Evolutionary conservation across 2,113 vertebrate species (phyloP).

Genomic region (Xiphias gladius): DNA sequence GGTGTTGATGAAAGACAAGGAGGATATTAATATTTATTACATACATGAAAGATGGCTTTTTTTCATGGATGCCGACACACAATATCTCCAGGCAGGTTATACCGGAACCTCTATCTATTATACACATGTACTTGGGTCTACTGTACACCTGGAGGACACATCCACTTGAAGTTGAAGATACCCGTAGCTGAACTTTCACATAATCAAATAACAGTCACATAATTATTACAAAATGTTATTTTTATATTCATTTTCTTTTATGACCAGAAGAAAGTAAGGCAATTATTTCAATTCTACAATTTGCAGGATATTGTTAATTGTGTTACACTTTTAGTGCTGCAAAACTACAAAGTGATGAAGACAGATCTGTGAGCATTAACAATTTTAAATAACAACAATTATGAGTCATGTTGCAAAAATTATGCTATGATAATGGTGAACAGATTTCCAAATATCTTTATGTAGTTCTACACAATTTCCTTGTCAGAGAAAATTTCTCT

Average conservation of each 20-base stretch:
- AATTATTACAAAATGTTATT: background rate
- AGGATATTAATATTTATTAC: constrained; percentile 57
- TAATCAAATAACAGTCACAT: background rate
- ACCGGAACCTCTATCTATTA: background rate
- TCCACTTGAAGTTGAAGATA: background rate
- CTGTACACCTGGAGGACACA: background rate
- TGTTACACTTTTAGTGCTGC: background rate
- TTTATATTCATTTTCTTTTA: background rate
- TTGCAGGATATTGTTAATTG: background rate
- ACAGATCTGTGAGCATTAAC: constrained; percentile 15
- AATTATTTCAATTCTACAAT: background rate
- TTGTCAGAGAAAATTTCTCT: constrained; percentile 68
- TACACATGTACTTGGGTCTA: background rate
- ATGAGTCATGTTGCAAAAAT: constrained; percentile 34
- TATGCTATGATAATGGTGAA: constrained; percentile 65
- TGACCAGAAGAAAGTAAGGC: background rate
- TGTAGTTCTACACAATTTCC: constrained; percentile 72
- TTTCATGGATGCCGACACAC: constrained; percentile 8
- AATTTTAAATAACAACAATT: constrained; percentile 24
- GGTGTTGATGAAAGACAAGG: constrained; percentile 20
- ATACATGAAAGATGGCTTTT: constrained; percentile 5
- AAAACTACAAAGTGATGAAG: background rate
- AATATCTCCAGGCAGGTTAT: background rate
- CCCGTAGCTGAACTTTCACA: background rate
- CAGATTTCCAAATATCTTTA: constrained; percentile 73